phyloP scores from a whole-genome alignment of 2,113 vertebrate genomes.

The Hemibagrus wyckioides region DNA sequence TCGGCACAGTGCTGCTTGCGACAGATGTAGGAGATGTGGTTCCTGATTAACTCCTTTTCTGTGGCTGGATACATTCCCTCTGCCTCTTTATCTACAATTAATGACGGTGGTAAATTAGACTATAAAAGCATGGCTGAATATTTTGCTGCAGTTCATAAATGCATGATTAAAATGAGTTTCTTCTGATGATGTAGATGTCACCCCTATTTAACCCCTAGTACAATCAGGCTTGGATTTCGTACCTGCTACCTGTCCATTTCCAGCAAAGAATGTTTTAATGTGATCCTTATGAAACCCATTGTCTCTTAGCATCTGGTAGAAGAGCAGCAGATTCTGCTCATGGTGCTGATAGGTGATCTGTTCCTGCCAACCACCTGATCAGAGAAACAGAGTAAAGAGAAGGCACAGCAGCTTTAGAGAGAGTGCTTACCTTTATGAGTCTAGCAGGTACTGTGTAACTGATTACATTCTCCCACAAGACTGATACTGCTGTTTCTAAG shows the following conservation, averaged over 20 bases:
- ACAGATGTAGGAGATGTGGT: conserved; percentile 78
- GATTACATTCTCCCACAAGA: not conserved
- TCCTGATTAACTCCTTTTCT: conserved; percentile 75
- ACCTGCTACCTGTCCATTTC: conserved; percentile 74
- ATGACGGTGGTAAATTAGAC: not conserved
- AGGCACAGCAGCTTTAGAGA: not conserved
- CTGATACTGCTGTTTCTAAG: not conserved
- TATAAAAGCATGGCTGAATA: not conserved
- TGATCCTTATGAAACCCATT: conserved; percentile 80
- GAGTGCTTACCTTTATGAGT: not conserved
- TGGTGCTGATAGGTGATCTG: conserved; percentile 77
- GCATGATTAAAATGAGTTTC: no score
- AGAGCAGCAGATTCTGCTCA: conserved; percentile 70
- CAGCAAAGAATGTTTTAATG: conserved; percentile 80
- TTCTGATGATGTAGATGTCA: not conserved
- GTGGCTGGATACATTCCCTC: conserved; percentile 74
- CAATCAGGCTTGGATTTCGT: not conserved
- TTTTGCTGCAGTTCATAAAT: not conserved
- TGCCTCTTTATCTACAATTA: conserved; percentile 61
- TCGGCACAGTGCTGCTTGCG: conserved; percentile 79
- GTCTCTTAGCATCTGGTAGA: conserved; percentile 73
- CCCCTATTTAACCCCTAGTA: not conserved
- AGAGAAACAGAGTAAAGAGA: conserved; percentile 7
- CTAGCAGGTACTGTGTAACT: not conserved
- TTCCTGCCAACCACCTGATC: conserved; percentile 77